These are phyloP conservation scores for Catharus fuscescens DNA, from an alignment of 2,113 vertebrate species.

Conservation along the genomic window DNA sequence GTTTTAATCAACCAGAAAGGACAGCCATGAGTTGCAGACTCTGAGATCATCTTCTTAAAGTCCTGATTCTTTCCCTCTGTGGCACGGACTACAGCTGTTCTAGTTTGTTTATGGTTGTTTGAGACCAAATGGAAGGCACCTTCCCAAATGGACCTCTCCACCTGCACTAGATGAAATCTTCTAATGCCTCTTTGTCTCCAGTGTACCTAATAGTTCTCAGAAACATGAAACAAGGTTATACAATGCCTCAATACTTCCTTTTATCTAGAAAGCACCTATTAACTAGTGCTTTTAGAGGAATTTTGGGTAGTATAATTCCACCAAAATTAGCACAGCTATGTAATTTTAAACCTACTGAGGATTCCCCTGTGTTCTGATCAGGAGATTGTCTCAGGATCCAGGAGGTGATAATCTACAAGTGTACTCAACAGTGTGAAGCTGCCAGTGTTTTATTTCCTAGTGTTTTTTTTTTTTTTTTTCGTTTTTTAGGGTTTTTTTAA, in stretches of 20 bases:
- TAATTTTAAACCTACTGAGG: background rate
- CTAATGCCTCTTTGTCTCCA: fast-evolving
- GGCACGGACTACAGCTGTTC: background rate
- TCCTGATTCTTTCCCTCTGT: background rate
- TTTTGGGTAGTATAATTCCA: background rate
- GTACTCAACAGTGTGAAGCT: background rate
- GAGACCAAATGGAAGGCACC: background rate
- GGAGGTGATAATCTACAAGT: background rate
- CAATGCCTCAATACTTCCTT: background rate
- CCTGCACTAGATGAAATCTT: background rate
- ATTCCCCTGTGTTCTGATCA: background rate
- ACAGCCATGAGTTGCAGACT: background rate
- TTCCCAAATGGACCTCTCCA: background rate
- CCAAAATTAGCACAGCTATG: background rate
- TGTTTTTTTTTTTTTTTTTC: background rate
- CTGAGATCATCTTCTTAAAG: background rate
- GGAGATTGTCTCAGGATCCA: background rate
- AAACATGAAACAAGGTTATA: background rate
- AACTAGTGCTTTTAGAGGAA: background rate
- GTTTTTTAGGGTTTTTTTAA: background rate
- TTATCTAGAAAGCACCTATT: background rate
- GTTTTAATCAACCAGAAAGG: background rate
- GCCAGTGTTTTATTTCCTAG: background rate
- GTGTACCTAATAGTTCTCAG: background rate
- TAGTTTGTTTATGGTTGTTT: background rate